phyloP scores from a whole-genome alignment of 2,888 invertebrate species.

The Sarcophaga rosellei region DNA sequence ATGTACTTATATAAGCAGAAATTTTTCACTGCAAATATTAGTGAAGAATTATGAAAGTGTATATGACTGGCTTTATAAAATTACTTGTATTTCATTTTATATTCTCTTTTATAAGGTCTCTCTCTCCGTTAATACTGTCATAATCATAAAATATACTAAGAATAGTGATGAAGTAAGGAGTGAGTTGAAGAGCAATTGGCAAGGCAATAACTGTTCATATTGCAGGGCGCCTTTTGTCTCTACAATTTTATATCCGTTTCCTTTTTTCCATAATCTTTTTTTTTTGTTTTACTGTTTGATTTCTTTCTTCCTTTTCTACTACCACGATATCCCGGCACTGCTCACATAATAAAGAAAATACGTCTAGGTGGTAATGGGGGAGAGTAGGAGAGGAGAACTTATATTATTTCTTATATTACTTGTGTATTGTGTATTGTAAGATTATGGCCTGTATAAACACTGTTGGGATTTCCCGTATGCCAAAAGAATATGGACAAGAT shows the following conservation, averaged over 20 bases:
- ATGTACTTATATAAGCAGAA: no score
- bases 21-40: conserved; percentile 28
- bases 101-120: not conserved
- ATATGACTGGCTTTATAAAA: not conserved
- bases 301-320: not conserved
- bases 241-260: conserved; percentile 63
- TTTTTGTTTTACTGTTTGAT: not conserved
- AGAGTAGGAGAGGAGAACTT: not conserved
- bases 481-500: conserved; percentile 1
- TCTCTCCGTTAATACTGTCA: conserved; percentile 49
- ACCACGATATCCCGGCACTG: not conserved
- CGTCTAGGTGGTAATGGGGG: conserved; percentile 20
- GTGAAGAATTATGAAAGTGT: conserved; percentile 37
- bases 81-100: not conserved
- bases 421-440: conserved; percentile 21
- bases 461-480: conserved; percentile 33
- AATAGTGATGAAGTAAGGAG: not conserved
- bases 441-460: conserved; percentile 57
- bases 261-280: conserved; percentile 39
- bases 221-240: conserved; percentile 52
- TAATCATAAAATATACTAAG: conserved; percentile 48
- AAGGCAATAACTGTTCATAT: conserved; percentile 52
- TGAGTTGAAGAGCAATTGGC: conserved; percentile 10
- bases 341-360: conserved; percentile 17
- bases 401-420: conserved; percentile 9